Evolutionary conservation across 2,888 invertebrate species (phyloP).

Genomic region (Cephus pygmeus): DNA sequence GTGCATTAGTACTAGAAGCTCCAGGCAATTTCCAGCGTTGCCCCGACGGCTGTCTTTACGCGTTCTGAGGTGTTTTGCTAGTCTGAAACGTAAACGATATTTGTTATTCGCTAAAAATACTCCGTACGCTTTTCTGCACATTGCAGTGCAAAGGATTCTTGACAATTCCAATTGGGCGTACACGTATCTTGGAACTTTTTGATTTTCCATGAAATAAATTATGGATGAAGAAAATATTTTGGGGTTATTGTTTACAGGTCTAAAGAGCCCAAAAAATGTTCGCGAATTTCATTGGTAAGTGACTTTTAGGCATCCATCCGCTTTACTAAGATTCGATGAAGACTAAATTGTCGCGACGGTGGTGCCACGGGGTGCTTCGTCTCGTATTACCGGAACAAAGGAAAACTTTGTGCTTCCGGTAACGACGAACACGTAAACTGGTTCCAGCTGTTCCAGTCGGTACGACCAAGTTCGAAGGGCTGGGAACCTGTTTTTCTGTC

Average conservation of each 20-base stretch:
- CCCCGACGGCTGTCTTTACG: slow-evolving; percentile 87
- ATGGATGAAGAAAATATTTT: not conserved
- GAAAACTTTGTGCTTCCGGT: not conserved
- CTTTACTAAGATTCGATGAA: not conserved
- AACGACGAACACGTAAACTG: not conserved
- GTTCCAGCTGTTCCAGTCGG: not conserved
- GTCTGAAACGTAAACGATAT: slow-evolving; percentile 67
- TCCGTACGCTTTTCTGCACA: not conserved
- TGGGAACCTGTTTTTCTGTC: slow-evolving; percentile 30
- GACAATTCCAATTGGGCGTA: not conserved
- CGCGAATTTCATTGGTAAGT: not conserved
- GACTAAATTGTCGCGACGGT: not conserved
- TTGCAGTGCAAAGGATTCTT: not conserved
- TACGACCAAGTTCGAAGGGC: not conserved
- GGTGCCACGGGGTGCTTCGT: not conserved
- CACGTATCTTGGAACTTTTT: not conserved
- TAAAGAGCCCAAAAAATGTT: not conserved
- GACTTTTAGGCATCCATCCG: not conserved
- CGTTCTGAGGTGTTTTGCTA: slow-evolving; percentile 84
- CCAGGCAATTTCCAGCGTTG: slow-evolving; percentile 86
- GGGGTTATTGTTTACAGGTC: not conserved
- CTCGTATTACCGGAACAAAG: not conserved
- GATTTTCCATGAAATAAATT: not conserved
- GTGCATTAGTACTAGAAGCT: slow-evolving; percentile 85
- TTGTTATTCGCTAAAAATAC: not conserved